Percentiles rank a stretch among this genome's conserved stretches.
These are phyloP conservation scores for Ispidina lecontei DNA, from an alignment of 2,797 vertebrate genomes.

Conservation along the genomic window DNA sequence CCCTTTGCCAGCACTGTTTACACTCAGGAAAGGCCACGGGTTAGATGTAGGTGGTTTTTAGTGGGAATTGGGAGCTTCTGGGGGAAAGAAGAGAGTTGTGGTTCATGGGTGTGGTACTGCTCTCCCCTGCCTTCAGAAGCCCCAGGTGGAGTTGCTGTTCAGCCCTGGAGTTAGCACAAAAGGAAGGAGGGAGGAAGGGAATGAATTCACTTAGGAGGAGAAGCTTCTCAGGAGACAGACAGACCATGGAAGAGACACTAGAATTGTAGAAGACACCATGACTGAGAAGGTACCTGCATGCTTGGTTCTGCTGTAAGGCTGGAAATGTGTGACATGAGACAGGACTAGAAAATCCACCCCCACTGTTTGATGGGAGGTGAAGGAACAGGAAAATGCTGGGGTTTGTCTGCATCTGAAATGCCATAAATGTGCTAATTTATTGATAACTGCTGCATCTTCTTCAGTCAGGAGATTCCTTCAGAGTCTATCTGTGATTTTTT, in stretches of 20 bases:
- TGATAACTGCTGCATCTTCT: not conserved
- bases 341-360: fast-evolving
- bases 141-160: not conserved
- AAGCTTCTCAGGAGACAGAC: not conserved
- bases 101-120: not conserved
- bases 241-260: not conserved
- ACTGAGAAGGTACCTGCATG: not conserved
- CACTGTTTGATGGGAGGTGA: not conserved
- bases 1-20: not conserved
- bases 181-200: not conserved
- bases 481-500: not conserved
- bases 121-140: not conserved
- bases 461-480: not conserved
- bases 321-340: not conserved
- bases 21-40: not conserved
- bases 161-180: not conserved
- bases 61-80: not conserved
- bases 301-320: not conserved
- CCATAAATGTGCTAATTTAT: fast-evolving
- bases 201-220: not conserved
- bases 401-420: not conserved
- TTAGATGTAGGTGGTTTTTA: not conserved
- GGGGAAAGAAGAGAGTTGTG: not conserved
- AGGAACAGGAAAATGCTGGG: not conserved
- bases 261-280: not conserved